Base-by-base conservation (phyloP, 2,888 invertebrate genomes). In the Muschampia plurimacula region DNA sequence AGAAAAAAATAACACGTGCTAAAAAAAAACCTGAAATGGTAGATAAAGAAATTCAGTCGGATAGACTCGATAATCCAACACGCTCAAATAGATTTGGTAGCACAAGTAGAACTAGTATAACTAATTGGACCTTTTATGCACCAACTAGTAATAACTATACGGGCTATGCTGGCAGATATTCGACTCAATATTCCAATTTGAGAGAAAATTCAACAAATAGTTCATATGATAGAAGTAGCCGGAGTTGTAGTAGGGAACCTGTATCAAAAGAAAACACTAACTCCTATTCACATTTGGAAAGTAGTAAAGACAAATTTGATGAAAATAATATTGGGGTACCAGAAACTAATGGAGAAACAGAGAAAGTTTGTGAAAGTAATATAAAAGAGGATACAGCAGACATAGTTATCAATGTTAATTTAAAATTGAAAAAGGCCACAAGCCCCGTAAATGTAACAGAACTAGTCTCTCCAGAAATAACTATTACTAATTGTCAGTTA, bases 21-120 rank as follows among this genome's bases (percentile, higher is more conserved):
- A 96, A 95, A 74, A 94, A 87, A 74, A 95, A 91, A 77, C 95
- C 95, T 0, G 93, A 94, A 81, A 96, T 95, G 89, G 83, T 95
- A n/a, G 96, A 97, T 79, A 96, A 96, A 83, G 96, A 96, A 88
- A 95, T 96, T 67, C 97, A 97, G 80, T 96, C 96, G 0, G 97
- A 97, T 82, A 93, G 96, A 69, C 82, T 96, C 81, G 97, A 97
- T 76, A 97, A 97, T 78, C 91, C 96, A 0, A 96, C 97, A 2
- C 94, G 96, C 77, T 95, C 95, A 64, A 96, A 96, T 66, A 91
- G 96, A 79, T 97, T 96, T 87, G 92, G 89, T 28, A 89, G 89
- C 75, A 93, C 95, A 10, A 95, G 95, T n/a, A 95, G 96, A 79
- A 90, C 96, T 2, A 95, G 95, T 70, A 88, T 95, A 6, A 91